phyloP scores from a whole-genome alignment of 2,888 invertebrate genomes.

The Cremastinae sp. region DNA sequence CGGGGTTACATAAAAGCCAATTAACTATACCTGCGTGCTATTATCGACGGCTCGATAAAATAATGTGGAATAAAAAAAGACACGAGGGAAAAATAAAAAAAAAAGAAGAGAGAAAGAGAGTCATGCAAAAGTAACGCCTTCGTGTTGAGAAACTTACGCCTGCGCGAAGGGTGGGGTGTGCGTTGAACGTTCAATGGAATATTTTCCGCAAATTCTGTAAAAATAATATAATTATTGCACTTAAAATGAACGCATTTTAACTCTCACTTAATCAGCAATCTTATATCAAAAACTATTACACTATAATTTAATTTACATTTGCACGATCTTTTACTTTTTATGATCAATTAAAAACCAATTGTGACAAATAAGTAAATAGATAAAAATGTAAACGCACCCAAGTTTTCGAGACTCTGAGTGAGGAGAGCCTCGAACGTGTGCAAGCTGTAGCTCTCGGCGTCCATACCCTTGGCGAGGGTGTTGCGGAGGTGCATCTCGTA shows the following conservation, averaged over 20 bases:
- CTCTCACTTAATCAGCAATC: constrained; percentile 13
- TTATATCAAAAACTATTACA: constrained; percentile 16
- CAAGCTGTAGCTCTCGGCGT: constrained; percentile 95
- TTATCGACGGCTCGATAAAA: constrained; percentile 62
- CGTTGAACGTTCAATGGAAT: constrained; percentile 91
- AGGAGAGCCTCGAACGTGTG: constrained; percentile 96
- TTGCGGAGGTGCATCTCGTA: constrained; percentile 97
- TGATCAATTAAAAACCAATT: background rate
- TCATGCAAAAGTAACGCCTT: constrained; percentile 30
- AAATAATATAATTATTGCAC: constrained; percentile 62
- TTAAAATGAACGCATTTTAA: background rate
- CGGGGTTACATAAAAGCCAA: constrained; percentile 55
- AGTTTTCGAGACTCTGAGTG: constrained; percentile 97
- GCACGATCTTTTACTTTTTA: background rate
- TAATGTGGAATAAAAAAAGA: constrained; percentile 55
- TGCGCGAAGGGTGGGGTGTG: constrained; percentile 91
- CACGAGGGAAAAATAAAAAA: constrained; percentile 41
- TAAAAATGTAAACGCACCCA: constrained; percentile 83
- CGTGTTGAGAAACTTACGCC: constrained; percentile 86
- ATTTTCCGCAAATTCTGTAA: constrained; percentile 92
- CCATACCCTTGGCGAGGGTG: constrained; percentile 96
- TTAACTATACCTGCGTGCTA: constrained; percentile 62
- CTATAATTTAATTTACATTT: constrained; percentile 6
- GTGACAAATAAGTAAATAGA: background rate
- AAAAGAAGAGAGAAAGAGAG: constrained; percentile 27